Evolutionary conservation across 2,888 invertebrate species (phyloP), one percentile per base, ranked within the genome.

Genomic region (Tortricodes alternella): DNA sequence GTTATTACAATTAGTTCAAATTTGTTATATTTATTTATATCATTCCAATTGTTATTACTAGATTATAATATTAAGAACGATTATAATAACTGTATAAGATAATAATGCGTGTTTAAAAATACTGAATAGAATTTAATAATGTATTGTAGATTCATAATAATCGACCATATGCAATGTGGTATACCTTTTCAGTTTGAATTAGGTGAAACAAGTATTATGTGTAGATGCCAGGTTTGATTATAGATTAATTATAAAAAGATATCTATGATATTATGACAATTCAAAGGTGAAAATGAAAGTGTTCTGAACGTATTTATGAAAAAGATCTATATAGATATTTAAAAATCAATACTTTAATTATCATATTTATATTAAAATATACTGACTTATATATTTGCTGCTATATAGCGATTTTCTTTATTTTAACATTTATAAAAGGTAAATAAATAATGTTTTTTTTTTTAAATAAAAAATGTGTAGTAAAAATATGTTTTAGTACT

Each of bases 1-100:
- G 37, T 56, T 56, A 37, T 56, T 56, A 56, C 37, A 23, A 23
- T 50, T 56, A 55, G 48, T 55, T 48, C 41, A 48, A 48, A 48
- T 48, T 48, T 48, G 35, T 50, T 56, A 44, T 50, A 44, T 56
- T 56, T 56, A 56, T 49, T 49, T 50, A 13, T 23, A 44, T 50
- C 35, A 56, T 50, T 44, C 55, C 48, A 43, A 34, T 18, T 41
- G 39, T 32, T 29, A 11, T 43, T 34, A 43, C 29, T 29, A 18
- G 32, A 50, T 21, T 34, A 43, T 32, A 16, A 34, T 34, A 24
- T n/a, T n/a, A n/a, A n/a, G n/a, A n/a, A n/a, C n/a, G 44, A n/a
- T 21, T 27, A 13, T 19, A 13, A 21, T 7, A 21, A 21, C 7
- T 39, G 11, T 7, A 21, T 39, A 21, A 39, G 39, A 27, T 34